Percentiles rank a stretch among this genome's conserved stretches.
Conservation (phyloP, 2,113 vertebrate genomes). For the Microcebus jonahi region DNA sequence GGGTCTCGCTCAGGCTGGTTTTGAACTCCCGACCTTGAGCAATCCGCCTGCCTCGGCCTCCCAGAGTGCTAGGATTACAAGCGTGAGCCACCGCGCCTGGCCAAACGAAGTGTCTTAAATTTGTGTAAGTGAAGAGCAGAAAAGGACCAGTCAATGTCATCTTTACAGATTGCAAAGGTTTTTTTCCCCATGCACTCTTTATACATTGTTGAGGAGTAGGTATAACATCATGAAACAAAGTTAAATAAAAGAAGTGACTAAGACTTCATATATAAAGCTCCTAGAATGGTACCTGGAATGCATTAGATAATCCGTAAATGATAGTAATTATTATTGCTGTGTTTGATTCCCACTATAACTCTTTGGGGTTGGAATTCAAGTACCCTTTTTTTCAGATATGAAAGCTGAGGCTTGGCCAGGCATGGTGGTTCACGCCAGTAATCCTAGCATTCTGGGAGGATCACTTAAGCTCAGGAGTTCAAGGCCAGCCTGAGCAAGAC, state of each 20-base stretch:
- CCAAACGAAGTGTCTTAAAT: neutral
- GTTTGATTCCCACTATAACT: neutral
- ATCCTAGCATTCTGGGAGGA: too few relatives aligned
- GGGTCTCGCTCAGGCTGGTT: too few relatives aligned
- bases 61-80: too few relatives aligned
- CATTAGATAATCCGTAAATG: neutral
- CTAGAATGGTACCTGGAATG: neutral
- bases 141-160: neutral
- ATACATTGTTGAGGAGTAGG: neutral
- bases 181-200: neutral
- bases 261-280: neutral
- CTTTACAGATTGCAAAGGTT: neutral
- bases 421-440: too few relatives aligned
- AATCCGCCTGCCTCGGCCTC: too few relatives aligned
- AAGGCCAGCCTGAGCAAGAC: too few relatives aligned
- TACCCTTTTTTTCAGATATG: conserved; percentile 13
- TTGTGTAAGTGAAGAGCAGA: neutral
- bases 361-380: conserved; percentile 29
- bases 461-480: too few relatives aligned
- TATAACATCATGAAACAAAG: neutral
- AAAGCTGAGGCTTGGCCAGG: neutral
- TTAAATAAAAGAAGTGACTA: conserved; percentile 30
- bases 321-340: neutral
- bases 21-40: too few relatives aligned
- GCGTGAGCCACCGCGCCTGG: too few relatives aligned